Conservation (phyloP, 2,797 vertebrate species). For the Margarornis squamiger region DNA sequence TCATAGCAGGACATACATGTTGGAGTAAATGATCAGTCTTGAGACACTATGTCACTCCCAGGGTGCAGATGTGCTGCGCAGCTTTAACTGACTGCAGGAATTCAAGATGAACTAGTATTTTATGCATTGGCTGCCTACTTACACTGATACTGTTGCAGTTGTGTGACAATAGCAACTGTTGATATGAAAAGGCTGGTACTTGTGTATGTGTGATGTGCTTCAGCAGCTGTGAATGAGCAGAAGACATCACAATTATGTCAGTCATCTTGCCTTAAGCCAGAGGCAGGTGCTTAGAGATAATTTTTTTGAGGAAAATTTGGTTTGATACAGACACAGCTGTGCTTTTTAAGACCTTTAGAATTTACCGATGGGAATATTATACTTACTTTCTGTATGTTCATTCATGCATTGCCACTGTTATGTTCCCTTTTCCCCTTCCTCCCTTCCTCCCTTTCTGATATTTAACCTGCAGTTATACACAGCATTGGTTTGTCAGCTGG, state of each 20-base stretch:
- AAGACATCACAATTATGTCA: background rate
- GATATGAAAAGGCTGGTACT: background rate
- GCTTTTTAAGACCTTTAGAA: background rate
- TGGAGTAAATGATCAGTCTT: background rate
- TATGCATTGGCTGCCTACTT: background rate
- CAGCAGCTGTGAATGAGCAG: conserved; percentile 38
- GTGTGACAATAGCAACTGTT: background rate
- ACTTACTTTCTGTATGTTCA: background rate
- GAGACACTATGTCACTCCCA: background rate
- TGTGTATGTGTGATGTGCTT: background rate
- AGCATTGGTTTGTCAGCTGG: background rate
- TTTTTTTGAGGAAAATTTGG: background rate
- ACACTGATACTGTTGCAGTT: background rate
- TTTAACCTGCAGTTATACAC: background rate
- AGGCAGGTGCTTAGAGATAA: conserved; percentile 5
- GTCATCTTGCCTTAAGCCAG: background rate
- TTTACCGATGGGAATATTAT: background rate
- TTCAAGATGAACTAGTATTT: background rate
- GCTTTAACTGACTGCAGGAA: background rate
- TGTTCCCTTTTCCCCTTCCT: background rate
- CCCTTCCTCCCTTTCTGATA: fast-evolving
- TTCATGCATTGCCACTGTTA: background rate
- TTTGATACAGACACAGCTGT: background rate
- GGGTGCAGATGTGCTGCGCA: background rate
- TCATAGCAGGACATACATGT: fast-evolving